Evolutionary conservation across 2,113 vertebrate genomes (phyloP), one percentile per base, ranked within the genome.

Genomic region (Chionodraco myersi): DNA sequence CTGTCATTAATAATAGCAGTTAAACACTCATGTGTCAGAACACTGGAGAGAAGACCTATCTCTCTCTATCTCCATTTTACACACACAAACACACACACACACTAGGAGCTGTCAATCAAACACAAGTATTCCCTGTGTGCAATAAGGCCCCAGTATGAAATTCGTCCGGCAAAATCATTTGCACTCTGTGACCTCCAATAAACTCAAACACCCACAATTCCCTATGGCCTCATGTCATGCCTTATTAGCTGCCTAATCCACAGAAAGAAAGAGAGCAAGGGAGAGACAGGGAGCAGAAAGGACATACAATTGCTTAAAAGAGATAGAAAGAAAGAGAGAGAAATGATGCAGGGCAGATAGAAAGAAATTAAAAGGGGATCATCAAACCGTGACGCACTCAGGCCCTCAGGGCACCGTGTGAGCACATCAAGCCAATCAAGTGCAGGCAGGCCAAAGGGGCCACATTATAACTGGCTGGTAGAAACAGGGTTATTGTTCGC

Each of bases 171-270:
- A 76, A 49, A 53, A 56, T 66, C 52, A 84, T 86, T 76, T 73
- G 66, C 64, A 61, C 66, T 30, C 69, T 79, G 72, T 86, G 86
- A 87, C 72, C 82, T 72, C 72, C 71, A 86, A 83, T 89, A 84
- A 83, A 91, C 89, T 88, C 68, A 66, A 82, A 68, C 84, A 89
- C 86, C 88, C 88, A 89, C 62, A 90, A 82, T 83, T 86, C 86
- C 88, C 90, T 51, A 63, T 75, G 80, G 89, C 76, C 84, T 88
- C 54, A 72, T 92, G 81, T 83, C 86, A 91, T 79, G 88, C 82
- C 85, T 88, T 90, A 88, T 88, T 91, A 80, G 87, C 85, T 90
- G 72, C 86, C 85, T 92, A 91, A 92, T 92, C 89, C 69, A 81
- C 82, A 87, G 73, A 88, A 45, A 88, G 48, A 81, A 67, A 69